Evolutionary conservation across 2,888 invertebrate genomes (phyloP), one percentile per base, ranked within the genome.

Genomic region (Perizoma flavofasciatum): DNA sequence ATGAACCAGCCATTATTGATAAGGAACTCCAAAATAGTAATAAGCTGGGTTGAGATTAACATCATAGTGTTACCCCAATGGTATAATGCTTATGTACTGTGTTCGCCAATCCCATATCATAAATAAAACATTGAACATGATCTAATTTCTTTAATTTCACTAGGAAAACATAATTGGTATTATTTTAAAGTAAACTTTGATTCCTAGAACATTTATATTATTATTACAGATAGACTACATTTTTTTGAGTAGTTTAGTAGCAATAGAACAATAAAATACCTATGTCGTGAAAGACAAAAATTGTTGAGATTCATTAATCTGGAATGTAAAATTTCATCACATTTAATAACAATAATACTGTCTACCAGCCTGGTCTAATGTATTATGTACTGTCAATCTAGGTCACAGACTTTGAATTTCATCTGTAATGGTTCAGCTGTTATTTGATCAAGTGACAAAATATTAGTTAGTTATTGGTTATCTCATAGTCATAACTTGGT

Each of bases 1-100:
- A 91, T 79, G 91, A 91, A 75, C 81, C 80, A 50, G 73, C 85
- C 62, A 78, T 83, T 71, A 76, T 81, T 60, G 86, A 86, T 73
- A 75, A 74, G 63, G 71, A 73, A 67, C 71, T 75, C 65, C 72
- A 75, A 59, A 66, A 55, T 70, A 73, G 67, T 66, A 61, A 71
- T 66, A 72, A 74, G 59, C 56, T 65, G 40, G 35, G 51, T 40
- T 58, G 41, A 54, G 6, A 47, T n/a, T 44, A 6, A 37, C 7
- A 5, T 40, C 5, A 53, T 57, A 40, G 47, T 47, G 7, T 41
- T 63, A 56, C 63, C 52, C 32, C 8, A 56, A 39, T 50, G 59
- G 49, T 55, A 63, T 53, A 32, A 34, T 49, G 49, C 55, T 55
- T 56, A 41, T 40, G 45, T 56, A 32, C 45, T 56, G 48, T 48